Percentiles rank a stretch among this genome's conserved stretches.
phyloP scores from a whole-genome alignment of 1,140 invertebrate genomes.

The Penaeus vannamei region DNA sequence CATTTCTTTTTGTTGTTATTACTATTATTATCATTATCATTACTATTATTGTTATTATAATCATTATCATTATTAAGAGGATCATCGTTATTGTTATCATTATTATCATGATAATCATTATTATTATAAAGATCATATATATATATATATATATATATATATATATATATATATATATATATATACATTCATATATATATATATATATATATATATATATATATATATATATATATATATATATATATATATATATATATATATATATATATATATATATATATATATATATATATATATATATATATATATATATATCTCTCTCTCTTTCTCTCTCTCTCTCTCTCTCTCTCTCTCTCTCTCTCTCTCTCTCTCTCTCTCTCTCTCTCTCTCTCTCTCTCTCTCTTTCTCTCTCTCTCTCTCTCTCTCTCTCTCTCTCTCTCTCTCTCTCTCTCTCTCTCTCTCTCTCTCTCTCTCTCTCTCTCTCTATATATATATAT shows the following conservation, averaged over 20 bases:
- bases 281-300: too few relatives aligned
- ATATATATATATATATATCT: not conserved
- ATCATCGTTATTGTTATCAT: too few relatives aligned
- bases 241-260: too few relatives aligned
- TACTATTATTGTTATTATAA: too few relatives aligned
- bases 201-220: not conserved
- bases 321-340: too few relatives aligned
- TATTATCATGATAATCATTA: too few relatives aligned
- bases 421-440: constrained; percentile 23
- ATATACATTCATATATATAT: not conserved
- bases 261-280: too few relatives aligned
- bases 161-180: not conserved
- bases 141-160: not conserved
- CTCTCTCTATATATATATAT: not conserved
- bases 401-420: constrained; percentile 17
- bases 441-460: constrained; percentile 11
- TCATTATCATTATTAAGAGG: too few relatives aligned
- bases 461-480: constrained; percentile 11
- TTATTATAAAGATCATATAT: not conserved
- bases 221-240: too few relatives aligned
- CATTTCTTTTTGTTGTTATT: too few relatives aligned
- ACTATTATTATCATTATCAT: too few relatives aligned
- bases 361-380: constrained; percentile 20
- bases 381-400: not conserved
- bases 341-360: constrained; percentile 25